phyloP scores from a whole-genome alignment of 1,140 invertebrate species.

The Cyclina sinensis region DNA sequence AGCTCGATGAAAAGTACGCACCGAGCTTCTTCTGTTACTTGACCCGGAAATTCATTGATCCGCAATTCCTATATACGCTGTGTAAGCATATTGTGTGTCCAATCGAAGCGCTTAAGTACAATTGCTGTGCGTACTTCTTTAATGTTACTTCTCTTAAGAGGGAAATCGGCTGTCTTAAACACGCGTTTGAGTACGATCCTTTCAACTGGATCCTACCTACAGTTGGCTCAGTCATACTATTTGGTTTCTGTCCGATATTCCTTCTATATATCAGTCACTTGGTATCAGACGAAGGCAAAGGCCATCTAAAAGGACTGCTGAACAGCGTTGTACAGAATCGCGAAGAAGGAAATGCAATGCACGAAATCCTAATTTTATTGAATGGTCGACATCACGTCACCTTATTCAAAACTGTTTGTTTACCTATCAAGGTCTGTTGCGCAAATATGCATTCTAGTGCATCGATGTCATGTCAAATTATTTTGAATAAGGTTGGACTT shows the following conservation, averaged over 20 bases:
- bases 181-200: slow-evolving; percentile 32
- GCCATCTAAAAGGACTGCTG: not conserved
- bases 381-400: slow-evolving; percentile 19
- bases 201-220: slow-evolving; percentile 55
- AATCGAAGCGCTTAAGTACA: slow-evolving; percentile 33
- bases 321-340: not conserved
- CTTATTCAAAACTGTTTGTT: not conserved
- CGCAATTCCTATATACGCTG: slow-evolving; percentile 23
- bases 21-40: not conserved
- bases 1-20: not conserved
- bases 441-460: not conserved
- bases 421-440: not conserved
- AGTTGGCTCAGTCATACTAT: slow-evolving; percentile 21
- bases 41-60: not conserved
- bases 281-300: not conserved
- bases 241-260: slow-evolving; percentile 39
- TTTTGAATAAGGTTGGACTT: not conserved
- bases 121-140: slow-evolving; percentile 40
- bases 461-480: not conserved
- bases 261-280: not conserved
- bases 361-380: slow-evolving; percentile 7
- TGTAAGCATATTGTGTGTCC: not conserved
- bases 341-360: too few relatives aligned
- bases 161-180: not conserved
- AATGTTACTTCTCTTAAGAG: not conserved